phyloP scores from a whole-genome alignment of 2,797 vertebrate genomes.

The Merluccius polli region DNA sequence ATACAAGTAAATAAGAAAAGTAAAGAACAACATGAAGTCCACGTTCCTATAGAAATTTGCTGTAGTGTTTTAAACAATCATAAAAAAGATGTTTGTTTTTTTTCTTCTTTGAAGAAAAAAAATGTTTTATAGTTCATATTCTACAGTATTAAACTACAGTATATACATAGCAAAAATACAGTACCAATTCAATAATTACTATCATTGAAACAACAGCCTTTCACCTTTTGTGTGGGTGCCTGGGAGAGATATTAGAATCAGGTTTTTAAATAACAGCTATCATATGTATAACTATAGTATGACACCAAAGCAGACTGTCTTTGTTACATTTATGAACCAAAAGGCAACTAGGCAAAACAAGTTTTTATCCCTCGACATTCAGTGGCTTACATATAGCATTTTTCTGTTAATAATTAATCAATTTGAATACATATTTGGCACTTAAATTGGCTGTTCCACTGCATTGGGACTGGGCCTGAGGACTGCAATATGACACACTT shows the following conservation, averaged over 20 bases:
- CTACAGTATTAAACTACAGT: slow-evolving; percentile 45
- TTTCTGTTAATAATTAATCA: background rate
- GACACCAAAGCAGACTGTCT: slow-evolving; percentile 3
- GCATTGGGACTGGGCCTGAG: background rate
- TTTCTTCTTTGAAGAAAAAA: slow-evolving; percentile 45
- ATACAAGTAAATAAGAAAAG: slow-evolving; percentile 41
- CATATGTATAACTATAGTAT: background rate
- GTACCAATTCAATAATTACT: slow-evolving; percentile 28
- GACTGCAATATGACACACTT: background rate
- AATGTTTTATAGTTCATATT: slow-evolving; percentile 47
- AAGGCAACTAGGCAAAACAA: slow-evolving; percentile 20
- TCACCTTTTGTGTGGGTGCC: background rate
- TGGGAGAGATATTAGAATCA: background rate
- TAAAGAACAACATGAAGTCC: slow-evolving; percentile 45
- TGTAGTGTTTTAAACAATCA: slow-evolving; percentile 64
- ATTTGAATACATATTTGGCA: slow-evolving; percentile 23
- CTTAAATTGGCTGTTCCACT: background rate
- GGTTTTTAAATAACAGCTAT: background rate
- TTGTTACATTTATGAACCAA: background rate
- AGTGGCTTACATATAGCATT: slow-evolving; percentile 3
- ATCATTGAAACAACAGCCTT: background rate
- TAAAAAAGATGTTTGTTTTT: slow-evolving; percentile 64
- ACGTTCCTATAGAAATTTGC: slow-evolving; percentile 55
- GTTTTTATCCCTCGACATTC: background rate
- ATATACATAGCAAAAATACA: slow-evolving; percentile 49